phyloP scores from a whole-genome alignment of 2,113 vertebrate genomes.

The Orientallactaga bullata region DNA sequence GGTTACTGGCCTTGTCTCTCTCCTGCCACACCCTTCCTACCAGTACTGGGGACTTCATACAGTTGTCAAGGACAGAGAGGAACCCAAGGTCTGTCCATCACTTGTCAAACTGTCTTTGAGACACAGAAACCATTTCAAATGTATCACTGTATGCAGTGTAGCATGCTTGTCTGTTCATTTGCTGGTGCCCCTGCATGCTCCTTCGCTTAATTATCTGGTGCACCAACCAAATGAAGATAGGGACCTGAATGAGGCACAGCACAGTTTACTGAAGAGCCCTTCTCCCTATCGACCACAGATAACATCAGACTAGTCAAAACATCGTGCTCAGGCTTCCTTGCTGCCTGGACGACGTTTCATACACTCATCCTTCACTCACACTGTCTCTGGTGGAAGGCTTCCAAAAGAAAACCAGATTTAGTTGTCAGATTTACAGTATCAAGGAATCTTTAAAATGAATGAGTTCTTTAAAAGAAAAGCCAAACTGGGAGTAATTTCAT shows the following conservation, averaged over 20 bases:
- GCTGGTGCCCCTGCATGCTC: not conserved
- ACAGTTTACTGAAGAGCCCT: slow-evolving; percentile 16
- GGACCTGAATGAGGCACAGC: not conserved
- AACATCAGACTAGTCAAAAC: slow-evolving; percentile 68
- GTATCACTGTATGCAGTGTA: slow-evolving; percentile 56
- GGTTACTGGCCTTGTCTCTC: slow-evolving; percentile 79
- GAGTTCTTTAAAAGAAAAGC: slow-evolving; percentile 78
- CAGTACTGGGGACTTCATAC: slow-evolving; percentile 84
- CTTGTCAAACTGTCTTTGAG: slow-evolving; percentile 86
- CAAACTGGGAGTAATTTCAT: slow-evolving; percentile 80
- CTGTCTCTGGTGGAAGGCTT: slow-evolving; percentile 70
- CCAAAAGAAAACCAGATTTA: slow-evolving; percentile 75
- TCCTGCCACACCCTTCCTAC: slow-evolving; percentile 66
- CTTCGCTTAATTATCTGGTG: slow-evolving; percentile 20
- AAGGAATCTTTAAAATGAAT: slow-evolving; percentile 76
- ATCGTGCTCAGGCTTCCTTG: not conserved
- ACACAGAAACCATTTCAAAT: slow-evolving; percentile 85
- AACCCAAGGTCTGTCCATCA: slow-evolving; percentile 83
- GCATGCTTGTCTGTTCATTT: not conserved
- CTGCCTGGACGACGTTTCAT: not conserved
- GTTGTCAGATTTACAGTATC: slow-evolving; percentile 79
- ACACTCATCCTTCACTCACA: slow-evolving; percentile 67
- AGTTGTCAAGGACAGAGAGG: slow-evolving; percentile 88
- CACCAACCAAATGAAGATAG: not conserved
- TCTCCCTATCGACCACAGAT: not conserved